These are phyloP conservation scores for Phylloscopus trochiloides DNA, from an alignment of 2,113 vertebrate species.

Conservation along the genomic window DNA sequence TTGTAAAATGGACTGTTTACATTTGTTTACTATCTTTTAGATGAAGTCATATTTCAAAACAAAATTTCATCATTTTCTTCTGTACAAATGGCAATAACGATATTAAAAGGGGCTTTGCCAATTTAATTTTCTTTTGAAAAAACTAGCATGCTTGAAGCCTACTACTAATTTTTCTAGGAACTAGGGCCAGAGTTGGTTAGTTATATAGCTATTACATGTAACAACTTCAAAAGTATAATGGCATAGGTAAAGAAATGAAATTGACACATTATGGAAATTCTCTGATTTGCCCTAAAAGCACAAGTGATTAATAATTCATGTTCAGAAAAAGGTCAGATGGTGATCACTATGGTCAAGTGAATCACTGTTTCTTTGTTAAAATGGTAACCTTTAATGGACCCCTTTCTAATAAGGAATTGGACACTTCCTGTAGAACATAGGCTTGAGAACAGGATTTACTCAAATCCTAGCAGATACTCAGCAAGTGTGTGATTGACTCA, in stretches of 20 bases:
- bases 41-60: background rate
- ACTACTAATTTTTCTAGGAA: background rate
- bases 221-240: background rate
- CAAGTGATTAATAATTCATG: background rate
- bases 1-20: background rate
- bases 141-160: background rate
- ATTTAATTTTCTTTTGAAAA: background rate
- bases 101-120: background rate
- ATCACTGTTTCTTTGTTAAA: background rate
- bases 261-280: background rate
- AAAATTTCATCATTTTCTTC: background rate
- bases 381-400: background rate
- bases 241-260: background rate
- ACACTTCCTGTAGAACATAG: background rate
- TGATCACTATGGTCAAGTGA: background rate
- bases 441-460: background rate
- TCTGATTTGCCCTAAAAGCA: background rate
- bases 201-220: background rate
- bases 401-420: background rate
- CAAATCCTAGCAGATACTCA: background rate
- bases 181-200: background rate
- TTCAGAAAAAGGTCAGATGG: background rate
- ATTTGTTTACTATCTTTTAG: background rate
- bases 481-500: background rate
- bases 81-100: background rate